phyloP scores from a whole-genome alignment of 2,888 invertebrate genomes.

The Herminia tarsipennalis region DNA sequence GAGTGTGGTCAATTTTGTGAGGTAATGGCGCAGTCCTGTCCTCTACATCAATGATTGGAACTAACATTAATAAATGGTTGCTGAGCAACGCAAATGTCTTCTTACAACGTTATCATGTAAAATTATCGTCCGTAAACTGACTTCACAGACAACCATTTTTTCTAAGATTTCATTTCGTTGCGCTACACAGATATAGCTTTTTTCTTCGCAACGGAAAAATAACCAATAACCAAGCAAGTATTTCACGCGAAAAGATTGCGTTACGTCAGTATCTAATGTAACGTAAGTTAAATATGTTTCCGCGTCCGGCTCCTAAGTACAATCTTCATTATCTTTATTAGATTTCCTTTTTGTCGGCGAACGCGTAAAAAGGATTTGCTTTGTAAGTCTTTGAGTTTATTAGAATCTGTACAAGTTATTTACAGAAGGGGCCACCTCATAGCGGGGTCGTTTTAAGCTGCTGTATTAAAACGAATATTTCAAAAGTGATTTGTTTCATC shows the following conservation, averaged over 20 bases:
- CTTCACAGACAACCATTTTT: too few species aligned
- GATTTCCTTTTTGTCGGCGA: slow-evolving; percentile 12
- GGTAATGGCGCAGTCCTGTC: too few species aligned
- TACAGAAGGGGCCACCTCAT: background rate
- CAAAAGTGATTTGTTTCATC: too few species aligned
- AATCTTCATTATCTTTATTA: slow-evolving; percentile 28
- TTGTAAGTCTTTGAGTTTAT: slow-evolving; percentile 4
- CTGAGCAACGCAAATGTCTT: too few species aligned
- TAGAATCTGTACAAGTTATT: slow-evolving; percentile 10
- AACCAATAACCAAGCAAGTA: background rate
- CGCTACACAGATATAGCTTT: too few species aligned
- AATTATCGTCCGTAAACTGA: too few species aligned
- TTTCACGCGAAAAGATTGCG: background rate
- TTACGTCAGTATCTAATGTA: background rate
- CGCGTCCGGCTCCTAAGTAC: slow-evolving; percentile 5
- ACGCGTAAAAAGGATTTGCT: slow-evolving; percentile 10
- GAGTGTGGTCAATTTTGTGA: too few species aligned
- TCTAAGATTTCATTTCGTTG: too few species aligned
- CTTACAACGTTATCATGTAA: too few species aligned
- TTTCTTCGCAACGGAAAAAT: background rate
- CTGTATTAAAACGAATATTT: too few species aligned
- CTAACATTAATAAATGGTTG: too few species aligned
- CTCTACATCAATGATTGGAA: too few species aligned
- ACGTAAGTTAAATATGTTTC: slow-evolving; percentile 11
- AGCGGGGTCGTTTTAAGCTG: background rate